Evolutionary conservation across 1,140 invertebrate species (phyloP).

Genomic region (Charaxes varanes): DNA sequence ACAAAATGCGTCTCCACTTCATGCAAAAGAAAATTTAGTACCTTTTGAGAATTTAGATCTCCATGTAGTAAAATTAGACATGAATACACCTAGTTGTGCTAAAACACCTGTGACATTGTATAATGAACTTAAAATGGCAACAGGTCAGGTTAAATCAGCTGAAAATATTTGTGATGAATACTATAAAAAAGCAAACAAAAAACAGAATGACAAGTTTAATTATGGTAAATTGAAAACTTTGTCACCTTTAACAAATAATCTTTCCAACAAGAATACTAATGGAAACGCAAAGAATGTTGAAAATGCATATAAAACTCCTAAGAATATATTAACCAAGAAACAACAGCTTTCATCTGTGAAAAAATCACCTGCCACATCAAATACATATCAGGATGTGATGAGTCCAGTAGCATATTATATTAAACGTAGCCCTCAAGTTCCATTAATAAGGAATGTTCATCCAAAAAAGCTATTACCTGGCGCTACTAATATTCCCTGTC

Average conservation of each 20-base stretch:
- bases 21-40: too few species aligned
- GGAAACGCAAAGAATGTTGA: constrained; percentile 20
- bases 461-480: constrained; percentile 39
- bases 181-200: too few species aligned
- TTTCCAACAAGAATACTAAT: constrained; percentile 6
- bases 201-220: too few species aligned
- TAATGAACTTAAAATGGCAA: too few species aligned
- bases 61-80: too few species aligned
- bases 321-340: constrained; percentile 27
- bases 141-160: too few species aligned
- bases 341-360: constrained; percentile 22
- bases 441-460: constrained; percentile 43
- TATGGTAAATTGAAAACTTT: too few species aligned
- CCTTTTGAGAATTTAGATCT: too few species aligned
- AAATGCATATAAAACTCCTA: constrained; percentile 39
- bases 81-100: too few species aligned
- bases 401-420: constrained; percentile 56
- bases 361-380: constrained; percentile 31
- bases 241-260: constrained; percentile 1
- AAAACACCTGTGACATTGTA: too few species aligned
- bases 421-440: constrained; percentile 41
- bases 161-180: too few species aligned
- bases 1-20: too few species aligned
- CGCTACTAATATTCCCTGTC: constrained; percentile 35
- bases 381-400: constrained; percentile 41